Evolutionary conservation across 2,888 invertebrate species (phyloP).

Genomic region (Diplazon laetatorius): DNA sequence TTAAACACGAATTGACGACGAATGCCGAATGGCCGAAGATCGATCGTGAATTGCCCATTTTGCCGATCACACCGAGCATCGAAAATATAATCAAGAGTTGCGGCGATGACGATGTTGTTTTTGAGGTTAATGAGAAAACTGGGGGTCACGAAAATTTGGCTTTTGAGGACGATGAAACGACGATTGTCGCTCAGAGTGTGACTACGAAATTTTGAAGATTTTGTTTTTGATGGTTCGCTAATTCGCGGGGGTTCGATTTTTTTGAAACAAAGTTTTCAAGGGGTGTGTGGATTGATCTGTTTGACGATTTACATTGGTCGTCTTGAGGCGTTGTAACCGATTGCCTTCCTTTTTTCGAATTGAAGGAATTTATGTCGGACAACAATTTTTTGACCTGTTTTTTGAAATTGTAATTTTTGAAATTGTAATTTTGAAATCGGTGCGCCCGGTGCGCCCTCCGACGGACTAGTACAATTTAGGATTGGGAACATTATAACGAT

Average conservation of each 20-base stretch:
- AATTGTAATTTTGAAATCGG: too few relatives aligned
- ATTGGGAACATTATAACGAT: too few relatives aligned
- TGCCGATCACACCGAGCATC: constrained; percentile 73
- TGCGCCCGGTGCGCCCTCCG: too few relatives aligned
- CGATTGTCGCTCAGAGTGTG: constrained; percentile 23
- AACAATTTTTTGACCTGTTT: too few relatives aligned
- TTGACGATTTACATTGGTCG: too few relatives aligned
- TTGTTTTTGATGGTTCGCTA: background rate
- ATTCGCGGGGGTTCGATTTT: background rate
- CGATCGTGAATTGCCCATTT: constrained; percentile 70
- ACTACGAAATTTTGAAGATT: constrained; percentile 65
- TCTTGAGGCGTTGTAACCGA: too few relatives aligned
- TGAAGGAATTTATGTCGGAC: too few relatives aligned
- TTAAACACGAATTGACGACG: constrained; percentile 85
- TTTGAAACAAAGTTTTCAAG: too few relatives aligned
- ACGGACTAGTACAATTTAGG: too few relatives aligned
- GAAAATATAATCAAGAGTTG: constrained; percentile 72
- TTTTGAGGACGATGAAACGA: constrained; percentile 66
- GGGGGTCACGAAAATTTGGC: constrained; percentile 62
- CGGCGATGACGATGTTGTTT: constrained; percentile 59
- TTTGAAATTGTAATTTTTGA: too few relatives aligned
- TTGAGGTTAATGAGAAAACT: constrained; percentile 20
- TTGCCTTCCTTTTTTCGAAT: too few relatives aligned
- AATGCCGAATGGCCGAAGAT: constrained; percentile 87
- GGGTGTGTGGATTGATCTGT: too few relatives aligned